Evolutionary conservation across 1,140 invertebrate genomes (phyloP).

Genomic region (Euwallacea similis): DNA sequence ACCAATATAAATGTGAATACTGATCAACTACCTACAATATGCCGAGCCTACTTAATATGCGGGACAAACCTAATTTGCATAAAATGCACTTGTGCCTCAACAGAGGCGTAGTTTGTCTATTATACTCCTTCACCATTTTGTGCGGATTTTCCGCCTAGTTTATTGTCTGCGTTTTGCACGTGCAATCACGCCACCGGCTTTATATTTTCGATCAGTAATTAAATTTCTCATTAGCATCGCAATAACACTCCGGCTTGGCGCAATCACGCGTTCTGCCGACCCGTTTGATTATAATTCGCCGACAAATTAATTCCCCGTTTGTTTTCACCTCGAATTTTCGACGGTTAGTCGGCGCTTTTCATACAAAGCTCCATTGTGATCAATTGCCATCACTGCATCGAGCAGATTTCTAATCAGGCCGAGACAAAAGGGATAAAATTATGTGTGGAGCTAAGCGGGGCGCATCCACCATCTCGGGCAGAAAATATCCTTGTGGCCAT

Average conservation of each 20-base stretch:
- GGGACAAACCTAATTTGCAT: too few species aligned
- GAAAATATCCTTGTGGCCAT: too few species aligned
- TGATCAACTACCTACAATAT: constrained; percentile 16
- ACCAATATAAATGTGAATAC: constrained; percentile 16
- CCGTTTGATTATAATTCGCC: constrained; percentile 22
- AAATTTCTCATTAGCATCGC: constrained; percentile 28
- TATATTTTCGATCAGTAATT: constrained; percentile 24
- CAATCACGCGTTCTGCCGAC: constrained; percentile 21
- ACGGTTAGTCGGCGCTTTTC: constrained; percentile 4
- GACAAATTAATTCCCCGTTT: constrained; percentile 24
- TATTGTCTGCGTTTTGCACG: neutral
- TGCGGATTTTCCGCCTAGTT: neutral
- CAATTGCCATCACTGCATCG: too few species aligned
- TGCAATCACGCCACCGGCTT: constrained; percentile 8
- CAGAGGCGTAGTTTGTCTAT: neutral
- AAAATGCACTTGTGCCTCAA: constrained; percentile 29
- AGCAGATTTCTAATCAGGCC: too few species aligned
- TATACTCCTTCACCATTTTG: neutral
- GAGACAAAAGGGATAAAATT: neutral
- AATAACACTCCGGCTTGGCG: constrained; percentile 21
- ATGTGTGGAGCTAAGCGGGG: too few species aligned
- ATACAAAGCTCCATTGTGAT: constrained; percentile 18
- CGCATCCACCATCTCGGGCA: too few species aligned
- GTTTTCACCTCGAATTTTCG: constrained; percentile 18
- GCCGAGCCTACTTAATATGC: constrained; percentile 34